Evolutionary conservation across 2,797 vertebrate species (phyloP).

Genomic region (Sebastes hubbsi): DNA sequence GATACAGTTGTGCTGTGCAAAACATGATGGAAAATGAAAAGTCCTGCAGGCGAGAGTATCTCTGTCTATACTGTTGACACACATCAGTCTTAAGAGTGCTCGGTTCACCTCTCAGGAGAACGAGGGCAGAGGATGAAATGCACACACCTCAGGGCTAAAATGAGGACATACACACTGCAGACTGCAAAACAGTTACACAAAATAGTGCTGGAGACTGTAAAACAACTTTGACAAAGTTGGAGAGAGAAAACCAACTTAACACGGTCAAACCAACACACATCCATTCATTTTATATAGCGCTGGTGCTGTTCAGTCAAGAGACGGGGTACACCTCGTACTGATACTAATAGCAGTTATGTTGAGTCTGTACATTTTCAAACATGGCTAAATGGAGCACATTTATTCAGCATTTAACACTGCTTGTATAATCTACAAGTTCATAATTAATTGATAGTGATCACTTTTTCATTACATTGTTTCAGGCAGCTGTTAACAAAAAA

Average conservation of each 20-base stretch:
- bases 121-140: constrained; percentile 81
- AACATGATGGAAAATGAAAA: constrained; percentile 90
- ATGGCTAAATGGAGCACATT: background rate
- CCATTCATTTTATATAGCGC: background rate
- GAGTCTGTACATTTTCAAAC: background rate
- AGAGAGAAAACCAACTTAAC: constrained; percentile 18
- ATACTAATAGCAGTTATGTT: background rate
- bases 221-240: constrained; percentile 44
- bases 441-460: background rate
- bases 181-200: constrained; percentile 43
- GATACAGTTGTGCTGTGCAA: constrained; percentile 70
- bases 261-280: background rate
- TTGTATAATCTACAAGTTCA: background rate
- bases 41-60: constrained; percentile 84
- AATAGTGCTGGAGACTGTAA: constrained; percentile 19
- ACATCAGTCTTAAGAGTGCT: constrained; percentile 88
- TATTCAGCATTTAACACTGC: background rate
- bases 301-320: background rate
- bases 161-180: constrained; percentile 49
- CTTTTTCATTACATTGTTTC: background rate
- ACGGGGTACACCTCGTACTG: background rate
- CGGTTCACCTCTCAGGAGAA: constrained; percentile 87
- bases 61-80: constrained; percentile 89
- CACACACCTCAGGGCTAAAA: constrained; percentile 64
- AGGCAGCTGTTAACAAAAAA: background rate